phyloP scores from a whole-genome alignment of 2,113 vertebrate genomes.

The Ageneiosus marmoratus region DNA sequence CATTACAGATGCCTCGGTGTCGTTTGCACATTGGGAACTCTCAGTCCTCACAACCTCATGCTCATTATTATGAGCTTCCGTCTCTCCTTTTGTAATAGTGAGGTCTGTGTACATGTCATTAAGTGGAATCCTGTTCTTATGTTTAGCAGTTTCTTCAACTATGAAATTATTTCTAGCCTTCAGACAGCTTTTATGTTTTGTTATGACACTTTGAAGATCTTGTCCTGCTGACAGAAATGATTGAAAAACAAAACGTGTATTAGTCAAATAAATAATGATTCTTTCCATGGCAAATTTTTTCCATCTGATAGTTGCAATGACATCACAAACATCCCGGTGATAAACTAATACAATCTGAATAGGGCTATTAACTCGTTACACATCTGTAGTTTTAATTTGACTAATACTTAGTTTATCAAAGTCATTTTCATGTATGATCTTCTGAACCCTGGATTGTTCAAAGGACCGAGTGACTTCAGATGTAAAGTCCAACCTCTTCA shows the following conservation, averaged over 20 bases:
- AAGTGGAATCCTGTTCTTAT: conserved; percentile 6
- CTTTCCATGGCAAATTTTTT: no score
- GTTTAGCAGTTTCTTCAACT: conserved; percentile 5
- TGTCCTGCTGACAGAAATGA: background rate
- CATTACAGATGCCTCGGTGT: background rate
- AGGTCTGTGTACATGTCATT: conserved; percentile 20
- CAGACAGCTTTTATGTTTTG: conserved; percentile 1
- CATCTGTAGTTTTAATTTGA: no score
- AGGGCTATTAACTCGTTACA: no score
- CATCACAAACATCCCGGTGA: no score
- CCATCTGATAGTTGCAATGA: no score
- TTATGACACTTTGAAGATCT: background rate
- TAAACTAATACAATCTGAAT: no score
- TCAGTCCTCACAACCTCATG: background rate
- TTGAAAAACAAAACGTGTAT: no score
- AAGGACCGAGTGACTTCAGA: background rate
- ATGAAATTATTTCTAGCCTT: background rate
- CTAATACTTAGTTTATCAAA: background rate
- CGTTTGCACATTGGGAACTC: background rate
- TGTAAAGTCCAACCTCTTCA: background rate
- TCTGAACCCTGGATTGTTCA: background rate
- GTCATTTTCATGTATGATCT: background rate
- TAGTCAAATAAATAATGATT: no score
- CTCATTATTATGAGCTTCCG: background rate
- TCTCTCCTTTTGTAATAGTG: conserved; percentile 8